Evolutionary conservation across 1,140 invertebrate species (phyloP), one percentile per base, ranked within the genome.

Genomic region (Drosophila biarmipes): DNA sequence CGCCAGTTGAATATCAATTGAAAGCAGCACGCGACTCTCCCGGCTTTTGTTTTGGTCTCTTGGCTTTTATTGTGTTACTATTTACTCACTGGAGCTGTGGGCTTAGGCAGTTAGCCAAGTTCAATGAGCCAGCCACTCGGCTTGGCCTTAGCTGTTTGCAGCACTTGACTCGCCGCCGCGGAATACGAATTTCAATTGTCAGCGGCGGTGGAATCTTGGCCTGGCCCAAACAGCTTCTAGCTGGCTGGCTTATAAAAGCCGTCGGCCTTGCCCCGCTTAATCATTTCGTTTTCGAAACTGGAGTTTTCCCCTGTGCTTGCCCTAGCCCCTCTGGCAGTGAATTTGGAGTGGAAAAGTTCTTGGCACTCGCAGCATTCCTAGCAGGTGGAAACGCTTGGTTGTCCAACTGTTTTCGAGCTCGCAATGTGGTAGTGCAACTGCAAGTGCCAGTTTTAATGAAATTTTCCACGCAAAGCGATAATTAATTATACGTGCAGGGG

Each of bases 231-330:
- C 57, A 14, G 15, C 67, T 71, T 71, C 67, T 56, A 56, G 46
- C 48, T 24, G 37, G 42, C 27, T 46, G 40, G 42, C 64, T 75
- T 49, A 15, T 53, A 80, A 61, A 82, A 72, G 82, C 58, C 62
- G 82, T 73, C 74, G 71, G 84, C 82, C 82, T 87, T 87, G 82
- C 84, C 82, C 82, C 52, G 66, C 74, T 78, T 86, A 67, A 63
- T 48, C 40, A 64, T 59, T 76, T 74, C 49, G 37, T 64, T 64
- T 64, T 75, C 52, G 64, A 69, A 53, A 59, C 56, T 53, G 53
- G 57, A 58, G 38, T 62, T 49, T 68, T 68, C 71, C 21, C 64
- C 40, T 21, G 14, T 21, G 14, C 45, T 29, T 37, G 51, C 5
- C 15, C 54, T 34, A 15, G 35, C 34, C 15, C 17, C 34, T 48